Conservation (phyloP, 2,113 vertebrate genomes). For the Macrotus californicus region DNA sequence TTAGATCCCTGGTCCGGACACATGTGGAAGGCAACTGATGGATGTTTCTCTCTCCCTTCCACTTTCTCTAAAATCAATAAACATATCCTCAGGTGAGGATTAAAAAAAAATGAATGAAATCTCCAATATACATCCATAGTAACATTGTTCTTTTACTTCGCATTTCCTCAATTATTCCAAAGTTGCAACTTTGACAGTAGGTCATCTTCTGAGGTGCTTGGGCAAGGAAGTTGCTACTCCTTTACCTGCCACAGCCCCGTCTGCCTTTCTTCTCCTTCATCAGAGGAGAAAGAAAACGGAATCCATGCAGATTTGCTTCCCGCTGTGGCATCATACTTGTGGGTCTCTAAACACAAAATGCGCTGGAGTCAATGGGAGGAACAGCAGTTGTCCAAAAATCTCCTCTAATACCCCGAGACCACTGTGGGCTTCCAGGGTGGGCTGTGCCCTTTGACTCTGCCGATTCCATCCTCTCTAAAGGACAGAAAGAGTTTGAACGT, state of each 20-base stretch:
- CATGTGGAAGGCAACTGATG: too few species aligned
- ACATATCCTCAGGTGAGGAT: too few species aligned
- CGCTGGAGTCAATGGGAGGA: accelerated
- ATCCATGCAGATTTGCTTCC: neutral
- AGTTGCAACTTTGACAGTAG: neutral
- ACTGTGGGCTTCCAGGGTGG: neutral
- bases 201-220: neutral
- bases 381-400: accelerated
- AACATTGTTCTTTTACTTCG: neutral
- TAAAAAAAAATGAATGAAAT: neutral
- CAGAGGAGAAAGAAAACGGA: neutral
- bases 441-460: neutral
- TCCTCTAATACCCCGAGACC: neutral
- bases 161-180: neutral
- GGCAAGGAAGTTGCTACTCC: neutral
- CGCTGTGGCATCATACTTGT: neutral
- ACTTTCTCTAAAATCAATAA: too few species aligned
- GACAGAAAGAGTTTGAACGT: neutral
- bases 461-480: neutral
- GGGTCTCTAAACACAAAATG: neutral
- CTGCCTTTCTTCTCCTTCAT: neutral
- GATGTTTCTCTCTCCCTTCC: too few species aligned
- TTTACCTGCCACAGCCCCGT: neutral
- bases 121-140: neutral
- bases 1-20: too few species aligned